Base-by-base conservation (phyloP, 2,888 invertebrate species). In the Hyposoter didymator region DNA sequence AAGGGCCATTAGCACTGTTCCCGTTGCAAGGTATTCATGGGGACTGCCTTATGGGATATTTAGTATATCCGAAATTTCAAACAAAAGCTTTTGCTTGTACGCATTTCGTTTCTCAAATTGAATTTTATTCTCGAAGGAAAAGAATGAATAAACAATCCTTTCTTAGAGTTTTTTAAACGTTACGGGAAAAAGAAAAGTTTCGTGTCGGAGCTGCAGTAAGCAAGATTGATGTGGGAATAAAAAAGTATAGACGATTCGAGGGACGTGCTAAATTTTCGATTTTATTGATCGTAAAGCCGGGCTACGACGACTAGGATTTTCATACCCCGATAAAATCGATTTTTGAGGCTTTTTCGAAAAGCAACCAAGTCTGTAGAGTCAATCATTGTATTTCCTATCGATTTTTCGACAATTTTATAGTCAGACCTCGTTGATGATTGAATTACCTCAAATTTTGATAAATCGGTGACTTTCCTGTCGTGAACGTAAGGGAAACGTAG, bases 11-110 rank as follows among this genome's bases (percentile, higher is more conserved):
- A 92, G 92, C 92, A 91, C 92, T 91, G 94, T 92, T 93, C 92
- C 92, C 93, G 93, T 93, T 94, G 92, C 93, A 94, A 94, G 94
- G 94, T 94, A 94, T 93, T 94, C 94, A 92, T 92, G 92, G 93
- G 92, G 92, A 86, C 93, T 92, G 92, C 92, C 92, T 92, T 93
- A 91, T 93, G 92, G 92, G 93, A 93, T 93, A 91, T 91, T 93
- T 92, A 90, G 88, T 85, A 87, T 90, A 89, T 89, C 90, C 88
- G 86, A 88, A 81, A 59, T 59, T 85, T 82, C 85, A 82, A 80
- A 74, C 39, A 66, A 52, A 47, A 55, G 52, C 45, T 52, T 64
- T 73, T 72, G 32, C 62, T 80, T 49, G 43, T 67, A 39, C 67
- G 39, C 28, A 43, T 69, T 55, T 55, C 55, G 28, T 62, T 45